Percentiles rank a stretch among this genome's conserved stretches.
phyloP scores from a whole-genome alignment of 1,140 invertebrate genomes.

The Aphelenchoides besseyi region DNA sequence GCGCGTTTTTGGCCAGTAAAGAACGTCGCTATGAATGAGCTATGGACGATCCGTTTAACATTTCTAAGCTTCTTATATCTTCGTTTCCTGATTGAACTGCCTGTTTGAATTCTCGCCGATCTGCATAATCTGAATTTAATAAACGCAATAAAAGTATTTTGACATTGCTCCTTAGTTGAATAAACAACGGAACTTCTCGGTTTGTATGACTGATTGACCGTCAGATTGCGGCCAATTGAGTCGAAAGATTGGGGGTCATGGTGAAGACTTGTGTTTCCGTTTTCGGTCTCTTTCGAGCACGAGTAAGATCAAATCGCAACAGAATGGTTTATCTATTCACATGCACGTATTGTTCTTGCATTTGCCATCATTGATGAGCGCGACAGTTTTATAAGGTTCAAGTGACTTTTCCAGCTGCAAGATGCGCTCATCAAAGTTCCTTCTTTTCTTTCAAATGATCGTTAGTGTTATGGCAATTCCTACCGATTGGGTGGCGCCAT shows the following conservation, averaged over 20 bases:
- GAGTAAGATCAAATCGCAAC: too few species aligned
- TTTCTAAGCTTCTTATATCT: neutral
- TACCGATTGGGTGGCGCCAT: constrained; percentile 44
- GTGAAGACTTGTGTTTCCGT: neutral
- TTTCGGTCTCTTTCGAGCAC: neutral
- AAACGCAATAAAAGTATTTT: constrained; percentile 9
- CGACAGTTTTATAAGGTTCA: too few species aligned
- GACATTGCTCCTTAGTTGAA: too few species aligned
- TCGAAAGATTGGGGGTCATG: too few species aligned
- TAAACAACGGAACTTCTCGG: neutral
- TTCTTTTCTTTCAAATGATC: too few species aligned
- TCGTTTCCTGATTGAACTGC: neutral
- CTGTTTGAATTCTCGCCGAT: constrained; percentile 8
- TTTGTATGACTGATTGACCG: too few species aligned
- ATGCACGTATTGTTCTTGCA: too few species aligned
- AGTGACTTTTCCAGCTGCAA: too few species aligned
- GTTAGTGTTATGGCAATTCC: neutral
- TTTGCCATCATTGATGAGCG: too few species aligned
- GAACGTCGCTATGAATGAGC: constrained; percentile 25
- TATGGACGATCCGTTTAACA: too few species aligned
- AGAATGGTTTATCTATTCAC: too few species aligned
- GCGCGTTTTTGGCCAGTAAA: constrained; percentile 41
- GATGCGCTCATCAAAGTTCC: too few species aligned
- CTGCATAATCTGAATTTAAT: neutral
- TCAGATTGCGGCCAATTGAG: neutral